A percentile compares a stretch with the other conserved stretches of the same genome.
Conservation (phyloP, 2,888 invertebrate species). For the Acleris sparsana region DNA sequence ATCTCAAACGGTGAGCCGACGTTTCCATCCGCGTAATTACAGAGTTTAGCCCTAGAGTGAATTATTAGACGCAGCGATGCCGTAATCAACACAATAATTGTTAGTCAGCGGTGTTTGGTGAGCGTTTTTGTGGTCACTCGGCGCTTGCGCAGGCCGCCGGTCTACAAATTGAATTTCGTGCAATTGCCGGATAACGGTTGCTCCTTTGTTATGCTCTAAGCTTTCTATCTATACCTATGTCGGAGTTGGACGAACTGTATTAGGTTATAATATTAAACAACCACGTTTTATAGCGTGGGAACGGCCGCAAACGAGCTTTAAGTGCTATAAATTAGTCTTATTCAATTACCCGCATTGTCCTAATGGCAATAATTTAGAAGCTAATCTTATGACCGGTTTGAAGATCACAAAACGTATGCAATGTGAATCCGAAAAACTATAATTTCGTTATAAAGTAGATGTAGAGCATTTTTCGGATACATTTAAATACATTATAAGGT, state of each 20-base stretch:
- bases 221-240: constrained; percentile 2
- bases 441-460: no score
- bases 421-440: no score
- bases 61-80: constrained; percentile 76
- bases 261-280: background rate
- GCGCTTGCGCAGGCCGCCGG: constrained; percentile 38
- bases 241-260: background rate
- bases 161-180: constrained; percentile 72
- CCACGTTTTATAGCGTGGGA: background rate
- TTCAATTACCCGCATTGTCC: background rate
- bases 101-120: constrained; percentile 69
- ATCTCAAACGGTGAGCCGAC: constrained; percentile 80
- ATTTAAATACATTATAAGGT: no score
- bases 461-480: no score
- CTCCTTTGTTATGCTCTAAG: constrained; percentile 46
- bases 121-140: constrained; percentile 61
- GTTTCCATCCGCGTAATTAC: constrained; percentile 79
- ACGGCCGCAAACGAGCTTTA: background rate
- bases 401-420: background rate
- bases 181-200: constrained; percentile 46
- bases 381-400: background rate
- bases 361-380: background rate
- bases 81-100: constrained; percentile 78
- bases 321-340: background rate
- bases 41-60: constrained; percentile 80